Conservation (phyloP, 1,140 invertebrate species). For the Leptopilina clavipes region DNA sequence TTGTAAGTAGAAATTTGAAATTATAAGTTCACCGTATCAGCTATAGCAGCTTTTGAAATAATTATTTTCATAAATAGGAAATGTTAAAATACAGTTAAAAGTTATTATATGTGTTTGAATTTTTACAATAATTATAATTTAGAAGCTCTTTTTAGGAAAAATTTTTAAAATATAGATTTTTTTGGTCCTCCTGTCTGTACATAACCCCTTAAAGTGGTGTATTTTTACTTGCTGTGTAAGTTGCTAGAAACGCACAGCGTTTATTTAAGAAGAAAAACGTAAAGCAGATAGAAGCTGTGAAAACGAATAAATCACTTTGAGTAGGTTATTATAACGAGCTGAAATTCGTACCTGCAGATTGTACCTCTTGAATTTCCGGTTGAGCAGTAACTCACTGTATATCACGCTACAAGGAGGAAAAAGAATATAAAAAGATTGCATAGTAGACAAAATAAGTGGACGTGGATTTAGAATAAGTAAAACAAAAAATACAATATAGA, state of each 20-base stretch:
- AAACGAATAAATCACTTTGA: conserved; percentile 42
- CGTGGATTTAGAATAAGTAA: background rate
- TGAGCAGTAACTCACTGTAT: conserved; percentile 46
- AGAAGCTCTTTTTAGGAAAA: too few relatives aligned
- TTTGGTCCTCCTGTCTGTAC: too few relatives aligned
- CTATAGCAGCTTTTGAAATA: too few relatives aligned
- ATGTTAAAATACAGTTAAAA: too few relatives aligned
- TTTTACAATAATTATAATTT: too few relatives aligned
- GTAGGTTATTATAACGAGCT: conserved; percentile 37
- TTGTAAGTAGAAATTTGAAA: too few relatives aligned
- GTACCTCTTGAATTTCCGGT: conserved; percentile 45
- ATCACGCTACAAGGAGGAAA: conserved; percentile 38
- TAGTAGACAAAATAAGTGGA: background rate
- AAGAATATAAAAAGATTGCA: conserved; percentile 7
- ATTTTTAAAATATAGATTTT: too few relatives aligned
- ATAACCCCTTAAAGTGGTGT: too few relatives aligned
- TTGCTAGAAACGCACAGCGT: background rate
- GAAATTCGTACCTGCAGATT: conserved; percentile 49
- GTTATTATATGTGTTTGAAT: too few relatives aligned
- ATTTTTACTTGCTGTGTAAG: background rate
- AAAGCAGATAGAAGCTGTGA: conserved; percentile 36
- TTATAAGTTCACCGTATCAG: too few relatives aligned
- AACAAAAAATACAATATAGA: too few relatives aligned
- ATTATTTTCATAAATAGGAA: too few relatives aligned
- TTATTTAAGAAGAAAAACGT: background rate